Conservation (phyloP, 2,888 invertebrate species). For the Habrosyne pyritoides region DNA sequence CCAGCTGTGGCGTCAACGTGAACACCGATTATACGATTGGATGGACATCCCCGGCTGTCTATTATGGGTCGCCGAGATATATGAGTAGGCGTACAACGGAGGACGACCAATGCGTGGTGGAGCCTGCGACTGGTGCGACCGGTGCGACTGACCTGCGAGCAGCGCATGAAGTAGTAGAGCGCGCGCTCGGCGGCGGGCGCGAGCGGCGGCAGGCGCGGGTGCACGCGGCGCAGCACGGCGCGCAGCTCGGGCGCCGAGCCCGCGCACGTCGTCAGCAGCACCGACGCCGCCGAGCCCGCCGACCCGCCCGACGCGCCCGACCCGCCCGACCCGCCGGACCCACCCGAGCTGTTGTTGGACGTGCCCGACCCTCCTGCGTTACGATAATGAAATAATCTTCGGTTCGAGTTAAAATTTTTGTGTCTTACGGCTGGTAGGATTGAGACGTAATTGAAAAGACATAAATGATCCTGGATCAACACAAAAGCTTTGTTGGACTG, state of each 20-base stretch:
- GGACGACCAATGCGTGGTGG: no score
- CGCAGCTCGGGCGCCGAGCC: slow-evolving; percentile 91
- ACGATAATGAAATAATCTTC: no score
- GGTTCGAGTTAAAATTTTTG: no score
- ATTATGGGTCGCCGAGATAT: no score
- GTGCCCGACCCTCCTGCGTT: neutral
- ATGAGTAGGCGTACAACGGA: no score
- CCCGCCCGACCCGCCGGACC: slow-evolving; percentile 61
- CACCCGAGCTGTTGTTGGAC: slow-evolving; percentile 33
- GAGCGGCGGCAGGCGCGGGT: slow-evolving; percentile 82
- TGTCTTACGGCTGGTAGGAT: no score
- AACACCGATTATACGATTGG: no score
- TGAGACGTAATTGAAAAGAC: no score
- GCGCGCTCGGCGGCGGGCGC: slow-evolving; percentile 89
- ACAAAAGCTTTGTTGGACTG: no score
- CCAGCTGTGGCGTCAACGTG: slow-evolving; percentile 75
- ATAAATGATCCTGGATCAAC: no score
- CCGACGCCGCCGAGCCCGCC: slow-evolving; percentile 60
- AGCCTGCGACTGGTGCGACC: no score
- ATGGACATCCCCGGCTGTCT: no score
- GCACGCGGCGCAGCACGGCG: slow-evolving; percentile 87
- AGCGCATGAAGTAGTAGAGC: slow-evolving; percentile 95
- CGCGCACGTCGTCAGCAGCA: slow-evolving; percentile 93
- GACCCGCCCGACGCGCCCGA: slow-evolving; percentile 57
- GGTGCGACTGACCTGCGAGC: slow-evolving; percentile 90